Base-by-base conservation (phyloP, 2,888 invertebrate genomes). In the Drosophila rubida region DNA sequence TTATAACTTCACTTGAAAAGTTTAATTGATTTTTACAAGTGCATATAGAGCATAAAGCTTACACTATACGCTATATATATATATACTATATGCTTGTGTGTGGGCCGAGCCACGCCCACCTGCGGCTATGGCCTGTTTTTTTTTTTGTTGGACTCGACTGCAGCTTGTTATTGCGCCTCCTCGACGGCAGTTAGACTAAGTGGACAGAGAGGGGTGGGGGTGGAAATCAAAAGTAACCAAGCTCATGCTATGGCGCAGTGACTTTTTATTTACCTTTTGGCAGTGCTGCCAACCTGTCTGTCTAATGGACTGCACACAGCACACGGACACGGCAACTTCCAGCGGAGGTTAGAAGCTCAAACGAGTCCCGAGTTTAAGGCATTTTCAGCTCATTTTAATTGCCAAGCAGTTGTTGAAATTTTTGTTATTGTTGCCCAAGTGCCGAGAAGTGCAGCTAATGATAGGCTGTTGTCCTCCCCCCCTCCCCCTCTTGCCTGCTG, bases 1-100 rank as follows among this genome's bases (percentile, higher is more conserved):
- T 81, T 87, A 87, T 84, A 83, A 83, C 85, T 80, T 87, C 87
- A 87, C 83, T 83, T 83, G 85, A 83, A 83, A 83, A 83, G 85
- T 87, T 84, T 83, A 83, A 87, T 83, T 83, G 83, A 83, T 83
- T 83, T 83, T 84, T 79, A 87, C 85, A 84, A 83, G 83, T 77
- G 84, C 78, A 83, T 72, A 65, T 65, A 76, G 65, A 69, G 68
- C 71, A 57, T 73, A 65, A 54, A 51, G 62, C 50, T 57, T 25
- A 48, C 8, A 14, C 57, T 27, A 13, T n/a, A 32, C 22, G n/a
- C 19, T 14, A 22, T 49, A 8, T 37, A 30, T 35, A 19, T 46
- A 32, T 7, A 39, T 19, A n/a, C 7, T 6, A 11, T n/a, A 25
- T 14, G 39, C 8, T 3, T 14, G 32, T 54, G 44, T 23, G 13